Base-by-base conservation (phyloP, 2,888 invertebrate species). In the Andrena fulva region DNA sequence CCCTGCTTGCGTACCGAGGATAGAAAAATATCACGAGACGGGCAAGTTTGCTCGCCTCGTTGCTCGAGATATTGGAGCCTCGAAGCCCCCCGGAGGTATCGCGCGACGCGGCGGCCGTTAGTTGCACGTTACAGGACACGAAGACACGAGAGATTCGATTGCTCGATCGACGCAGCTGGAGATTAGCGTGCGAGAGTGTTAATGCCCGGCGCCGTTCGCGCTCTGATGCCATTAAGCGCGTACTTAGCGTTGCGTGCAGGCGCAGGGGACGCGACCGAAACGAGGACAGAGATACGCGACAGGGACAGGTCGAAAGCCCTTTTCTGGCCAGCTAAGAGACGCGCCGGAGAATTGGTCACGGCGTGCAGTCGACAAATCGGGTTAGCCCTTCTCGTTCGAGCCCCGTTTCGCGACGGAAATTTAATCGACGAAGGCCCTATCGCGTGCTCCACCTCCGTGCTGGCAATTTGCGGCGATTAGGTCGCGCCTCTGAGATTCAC, bases 151-250 rank as follows among this genome's bases (percentile, higher is more conserved):
- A n/a, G 8, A 52, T 20, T 52, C 52, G 20, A 52, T 90, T 86
- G 89, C 85, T 89, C 89, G 89, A 91, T 90, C 89, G 90, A 87
- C 89, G 88, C 86, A 85, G 84, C 83, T 86, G 77, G 84, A 89
- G 89, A 91, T 91, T 89, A 90, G 88, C 85, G 86, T 84, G 83
- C 86, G 74, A 71, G 77, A 78, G 83, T 80, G 84, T 80, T 89
- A 87, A 89, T 86, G 86, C 85, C 72, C 82, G 68, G 68, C 73
- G 59, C 59, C 59, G 59, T 59, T 27, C 29, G 29, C 59, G 29
- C 10, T 16, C 59, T 16, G 16, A 12, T 20, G 86, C 86, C 84
- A 84, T 84, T 86, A 86, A 86, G 84, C 86, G 73, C 70, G 84
- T 86, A 82, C 82, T 86, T 84, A 82, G 67, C 68, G 83, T 79